Evolutionary conservation across 2,113 vertebrate species (phyloP).

Genomic region (Caranx ignobilis): DNA sequence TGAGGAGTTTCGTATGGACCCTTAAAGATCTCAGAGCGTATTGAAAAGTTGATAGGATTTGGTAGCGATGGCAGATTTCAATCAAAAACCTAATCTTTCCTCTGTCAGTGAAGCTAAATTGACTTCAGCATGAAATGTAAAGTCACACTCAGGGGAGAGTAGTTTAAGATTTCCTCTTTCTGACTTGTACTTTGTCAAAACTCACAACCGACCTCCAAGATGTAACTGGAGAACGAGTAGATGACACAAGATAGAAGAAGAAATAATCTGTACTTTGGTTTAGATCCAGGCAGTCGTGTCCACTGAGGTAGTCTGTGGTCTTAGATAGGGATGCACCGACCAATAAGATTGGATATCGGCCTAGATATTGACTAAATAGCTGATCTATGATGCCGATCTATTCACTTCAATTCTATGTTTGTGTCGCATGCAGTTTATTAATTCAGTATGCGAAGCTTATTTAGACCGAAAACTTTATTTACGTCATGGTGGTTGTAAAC

Average conservation of each 20-base stretch:
- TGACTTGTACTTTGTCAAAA: not conserved
- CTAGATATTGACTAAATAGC: no score
- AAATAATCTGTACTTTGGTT: not conserved
- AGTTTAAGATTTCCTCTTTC: not conserved
- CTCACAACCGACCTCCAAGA: not conserved
- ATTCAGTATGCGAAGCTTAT: no score
- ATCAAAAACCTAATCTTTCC: not conserved
- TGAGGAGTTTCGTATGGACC: not conserved
- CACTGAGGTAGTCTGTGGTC: no score
- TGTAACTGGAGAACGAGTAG: not conserved
- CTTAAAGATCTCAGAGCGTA: not conserved
- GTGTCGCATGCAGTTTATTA: no score
- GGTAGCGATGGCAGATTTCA: not conserved
- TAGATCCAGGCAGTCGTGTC: no score
- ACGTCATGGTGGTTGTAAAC: not conserved
- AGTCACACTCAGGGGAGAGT: not conserved
- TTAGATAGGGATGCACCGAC: no score
- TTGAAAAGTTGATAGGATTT: conserved; percentile 3
- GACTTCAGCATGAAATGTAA: not conserved
- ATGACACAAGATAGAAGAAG: not conserved
- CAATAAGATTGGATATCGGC: no score
- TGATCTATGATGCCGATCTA: no score
- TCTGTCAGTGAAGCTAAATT: not conserved
- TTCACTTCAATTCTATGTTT: no score
- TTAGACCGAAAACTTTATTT: no score